A percentile compares a stretch with the other conserved stretches of the same genome.
phyloP scores from a whole-genome alignment of 2,797 vertebrate species.

The Galago senegalensis region DNA sequence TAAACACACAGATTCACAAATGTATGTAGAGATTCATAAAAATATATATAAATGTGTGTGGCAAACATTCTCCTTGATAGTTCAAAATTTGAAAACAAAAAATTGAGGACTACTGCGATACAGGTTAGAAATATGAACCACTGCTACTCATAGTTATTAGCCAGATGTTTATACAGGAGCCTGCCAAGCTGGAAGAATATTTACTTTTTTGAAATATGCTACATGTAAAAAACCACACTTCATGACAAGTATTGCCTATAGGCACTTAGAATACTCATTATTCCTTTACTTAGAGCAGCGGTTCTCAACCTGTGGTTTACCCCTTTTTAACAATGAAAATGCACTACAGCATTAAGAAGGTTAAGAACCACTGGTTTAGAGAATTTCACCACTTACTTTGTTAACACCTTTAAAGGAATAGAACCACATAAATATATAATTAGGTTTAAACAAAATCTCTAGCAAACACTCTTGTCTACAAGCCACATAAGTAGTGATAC shows the following conservation, averaged over 20 bases:
- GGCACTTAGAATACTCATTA: background rate
- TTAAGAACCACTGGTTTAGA: background rate
- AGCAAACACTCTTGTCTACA: slow-evolving; percentile 35
- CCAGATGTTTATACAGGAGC: background rate
- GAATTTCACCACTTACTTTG: slow-evolving; percentile 3
- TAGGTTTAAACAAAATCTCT: slow-evolving; percentile 28
- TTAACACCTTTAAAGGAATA: slow-evolving; percentile 29
- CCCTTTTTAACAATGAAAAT: too few relatives aligned
- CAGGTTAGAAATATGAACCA: background rate
- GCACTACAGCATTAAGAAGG: too few relatives aligned
- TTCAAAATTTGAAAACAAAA: background rate
- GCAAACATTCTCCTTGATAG: background rate
- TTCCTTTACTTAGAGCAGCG: background rate
- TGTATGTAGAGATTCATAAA: too few relatives aligned
- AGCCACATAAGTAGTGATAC: slow-evolving; percentile 2
- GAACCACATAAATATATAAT: background rate
- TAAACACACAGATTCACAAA: background rate
- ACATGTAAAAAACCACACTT: background rate
- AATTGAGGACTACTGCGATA: background rate
- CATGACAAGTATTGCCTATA: background rate
- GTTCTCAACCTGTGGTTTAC: too few relatives aligned
- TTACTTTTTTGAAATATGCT: slow-evolving; percentile 32
- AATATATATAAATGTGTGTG: too few relatives aligned
- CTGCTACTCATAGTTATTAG: background rate
- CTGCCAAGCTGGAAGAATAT: background rate